Evolutionary conservation across 2,797 vertebrate genomes (phyloP), one percentile per base, ranked within the genome.

Genomic region (Megalops cyprinoides): DNA sequence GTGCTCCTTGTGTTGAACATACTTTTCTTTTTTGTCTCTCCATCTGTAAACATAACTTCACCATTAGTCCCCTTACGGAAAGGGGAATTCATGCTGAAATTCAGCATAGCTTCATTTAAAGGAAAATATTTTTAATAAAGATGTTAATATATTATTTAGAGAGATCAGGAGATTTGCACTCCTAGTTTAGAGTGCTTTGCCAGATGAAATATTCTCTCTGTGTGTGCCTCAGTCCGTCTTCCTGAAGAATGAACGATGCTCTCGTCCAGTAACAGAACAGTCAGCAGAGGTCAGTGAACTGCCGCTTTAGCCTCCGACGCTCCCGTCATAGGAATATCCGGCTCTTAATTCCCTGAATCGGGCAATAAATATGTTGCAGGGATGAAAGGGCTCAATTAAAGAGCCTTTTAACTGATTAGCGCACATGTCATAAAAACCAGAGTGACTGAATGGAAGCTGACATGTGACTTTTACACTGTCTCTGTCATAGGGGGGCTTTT

Each of bases 271-370:
- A 23, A n/a, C 7, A 53, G 31, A 62, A 4, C 74, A 28, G 49
- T 69, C 80, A 81, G 80, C n/a, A 77, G 80, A 75, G 74, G 80
- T 81, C 80, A 81, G 74, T 23, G 75, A 42, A 55, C 34, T 31
- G 46, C 62, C 23, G 39, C 25, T 55, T 15, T 42, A 25, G 25
- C 8, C 2, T 44, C 8, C 1, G 44, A 28, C 31, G 10, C 28
- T 75, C 25, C 15, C 12, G 15, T 49, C 14, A 73, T n/a, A 23
- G 65, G 15, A 37, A 18, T 25, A 42, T 1, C 73, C 44, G 28
- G 42, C 10, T 23, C 48, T 75, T 34, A 34, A 51, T 31, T 51
- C 4, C 14, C 10, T 4, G 73, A 25, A 14, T 12, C 49, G 46
- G 48, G 25, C 48, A 8, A 42, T 28, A 75, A 75, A 75, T 51